Evolutionary conservation across 2,888 invertebrate genomes (phyloP).

Genomic region (Drosophila monieri): DNA sequence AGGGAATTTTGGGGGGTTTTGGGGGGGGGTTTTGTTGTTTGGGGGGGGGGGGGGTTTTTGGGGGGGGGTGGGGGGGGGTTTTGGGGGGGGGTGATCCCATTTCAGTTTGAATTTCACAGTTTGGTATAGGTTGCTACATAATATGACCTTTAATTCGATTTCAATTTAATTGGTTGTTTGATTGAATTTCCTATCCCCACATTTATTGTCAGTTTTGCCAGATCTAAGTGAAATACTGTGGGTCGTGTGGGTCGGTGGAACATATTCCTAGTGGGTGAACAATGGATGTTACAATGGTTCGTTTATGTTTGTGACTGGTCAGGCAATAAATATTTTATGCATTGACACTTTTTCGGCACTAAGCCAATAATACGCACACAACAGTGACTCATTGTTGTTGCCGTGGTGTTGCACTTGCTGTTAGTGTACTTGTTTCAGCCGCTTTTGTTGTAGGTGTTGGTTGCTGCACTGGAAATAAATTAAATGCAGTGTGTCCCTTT

Average conservation of each 20-base stretch:
- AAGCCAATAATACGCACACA: constrained; percentile 47
- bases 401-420: constrained; percentile 17
- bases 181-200: constrained; percentile 18
- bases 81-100: no score
- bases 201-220: constrained; percentile 21
- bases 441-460: constrained; percentile 2
- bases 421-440: constrained; percentile 3
- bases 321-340: constrained; percentile 57
- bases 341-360: constrained; percentile 54
- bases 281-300: constrained; percentile 9
- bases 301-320: constrained; percentile 32
- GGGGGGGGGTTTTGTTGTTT: no score
- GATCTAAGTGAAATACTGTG: constrained; percentile 29
- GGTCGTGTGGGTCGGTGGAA: neutral
- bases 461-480: constrained; percentile 62
- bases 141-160: constrained; percentile 3
- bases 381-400: constrained; percentile 51
- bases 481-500: constrained; percentile 53
- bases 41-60: no score
- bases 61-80: no score
- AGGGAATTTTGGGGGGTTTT: no score
- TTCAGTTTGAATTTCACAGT: neutral
- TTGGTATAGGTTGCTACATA: neutral
- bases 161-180: constrained; percentile 12
- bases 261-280: neutral